phyloP scores from a whole-genome alignment of 2,888 invertebrate genomes.

The Gari tellinella region DNA sequence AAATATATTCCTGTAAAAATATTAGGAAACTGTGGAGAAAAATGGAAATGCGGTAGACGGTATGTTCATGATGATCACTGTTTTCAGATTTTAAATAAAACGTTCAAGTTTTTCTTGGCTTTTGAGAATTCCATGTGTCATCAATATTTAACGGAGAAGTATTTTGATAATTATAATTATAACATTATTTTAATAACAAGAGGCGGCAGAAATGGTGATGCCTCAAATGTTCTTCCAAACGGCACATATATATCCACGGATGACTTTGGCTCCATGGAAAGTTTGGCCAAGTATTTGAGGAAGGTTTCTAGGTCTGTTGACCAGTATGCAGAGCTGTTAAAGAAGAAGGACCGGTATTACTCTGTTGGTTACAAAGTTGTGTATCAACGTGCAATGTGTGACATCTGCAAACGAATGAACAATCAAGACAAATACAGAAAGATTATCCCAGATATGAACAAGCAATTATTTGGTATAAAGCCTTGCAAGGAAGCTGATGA shows the following conservation, averaged over 20 bases:
- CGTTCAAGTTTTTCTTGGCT: too few relatives aligned
- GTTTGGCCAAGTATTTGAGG: slow-evolving; percentile 21
- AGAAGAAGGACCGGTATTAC: slow-evolving; percentile 35
- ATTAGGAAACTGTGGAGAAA: slow-evolving; percentile 32
- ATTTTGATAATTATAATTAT: too few relatives aligned
- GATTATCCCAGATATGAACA: slow-evolving; percentile 27
- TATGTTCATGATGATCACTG: slow-evolving; percentile 41
- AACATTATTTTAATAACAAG: slow-evolving; percentile 20
- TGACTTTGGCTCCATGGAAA: slow-evolving; percentile 27
- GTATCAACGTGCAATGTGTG: too few relatives aligned
- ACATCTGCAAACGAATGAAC: too few relatives aligned
- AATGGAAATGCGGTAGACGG: slow-evolving; percentile 40
- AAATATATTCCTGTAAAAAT: slow-evolving; percentile 16
- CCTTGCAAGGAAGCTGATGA: slow-evolving; percentile 10
- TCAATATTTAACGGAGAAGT: too few relatives aligned
- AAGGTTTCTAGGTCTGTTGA: slow-evolving; percentile 31
- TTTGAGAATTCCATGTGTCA: too few relatives aligned
- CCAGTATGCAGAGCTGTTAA: slow-evolving; percentile 13
- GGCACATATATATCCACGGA: slow-evolving; percentile 38
- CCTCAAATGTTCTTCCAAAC: slow-evolving; percentile 8
- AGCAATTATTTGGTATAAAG: slow-evolving; percentile 7
- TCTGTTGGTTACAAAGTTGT: slow-evolving; percentile 26
- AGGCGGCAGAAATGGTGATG: slow-evolving; percentile 29
- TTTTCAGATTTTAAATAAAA: too few relatives aligned
- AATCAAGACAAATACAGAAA: slow-evolving; percentile 34